Conservation (phyloP, 2,888 invertebrate genomes). For the Polydrusus cervinus region DNA sequence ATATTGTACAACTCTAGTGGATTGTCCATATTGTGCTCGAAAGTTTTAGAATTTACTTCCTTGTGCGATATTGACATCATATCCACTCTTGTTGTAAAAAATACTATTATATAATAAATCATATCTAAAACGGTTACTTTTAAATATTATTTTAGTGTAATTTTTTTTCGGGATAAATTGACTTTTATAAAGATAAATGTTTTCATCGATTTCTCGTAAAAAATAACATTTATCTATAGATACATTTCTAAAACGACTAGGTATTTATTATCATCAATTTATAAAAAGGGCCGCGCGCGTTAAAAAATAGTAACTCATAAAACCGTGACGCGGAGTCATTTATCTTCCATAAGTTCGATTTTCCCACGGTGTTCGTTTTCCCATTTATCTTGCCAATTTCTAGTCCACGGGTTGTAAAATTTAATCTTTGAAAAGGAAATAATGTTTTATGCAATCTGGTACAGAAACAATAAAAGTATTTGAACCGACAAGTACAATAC, state of each 20-base stretch:
- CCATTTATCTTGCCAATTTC: slow-evolving; percentile 51
- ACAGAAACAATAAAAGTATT: neutral
- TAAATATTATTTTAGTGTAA: too few species aligned
- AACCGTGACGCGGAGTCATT: slow-evolving; percentile 45
- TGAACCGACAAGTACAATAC: neutral
- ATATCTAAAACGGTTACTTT: too few species aligned
- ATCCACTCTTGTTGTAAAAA: too few species aligned
- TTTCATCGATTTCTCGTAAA: neutral
- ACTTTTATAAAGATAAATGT: slow-evolving; percentile 4
- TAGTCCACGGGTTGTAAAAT: slow-evolving; percentile 35
- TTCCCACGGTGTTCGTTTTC: slow-evolving; percentile 45
- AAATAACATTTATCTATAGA: neutral
- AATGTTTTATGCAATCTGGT: slow-evolving; percentile 27
- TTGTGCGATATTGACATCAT: too few species aligned
- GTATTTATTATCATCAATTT: slow-evolving; percentile 40
- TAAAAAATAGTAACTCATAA: slow-evolving; percentile 48
- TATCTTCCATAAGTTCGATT: slow-evolving; percentile 51
- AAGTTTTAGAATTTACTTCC: too few species aligned
- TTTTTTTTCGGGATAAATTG: neutral
- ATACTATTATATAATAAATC: too few species aligned
- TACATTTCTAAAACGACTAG: slow-evolving; percentile 17
- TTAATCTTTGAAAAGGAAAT: slow-evolving; percentile 37
- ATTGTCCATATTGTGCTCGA: too few species aligned
- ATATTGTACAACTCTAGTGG: too few species aligned
- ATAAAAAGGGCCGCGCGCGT: slow-evolving; percentile 18